A percentile compares a stretch with the other conserved stretches of the same genome.
Evolutionary conservation across 2,888 invertebrate species (phyloP).

Genomic region (Microctonus hyperodae): DNA sequence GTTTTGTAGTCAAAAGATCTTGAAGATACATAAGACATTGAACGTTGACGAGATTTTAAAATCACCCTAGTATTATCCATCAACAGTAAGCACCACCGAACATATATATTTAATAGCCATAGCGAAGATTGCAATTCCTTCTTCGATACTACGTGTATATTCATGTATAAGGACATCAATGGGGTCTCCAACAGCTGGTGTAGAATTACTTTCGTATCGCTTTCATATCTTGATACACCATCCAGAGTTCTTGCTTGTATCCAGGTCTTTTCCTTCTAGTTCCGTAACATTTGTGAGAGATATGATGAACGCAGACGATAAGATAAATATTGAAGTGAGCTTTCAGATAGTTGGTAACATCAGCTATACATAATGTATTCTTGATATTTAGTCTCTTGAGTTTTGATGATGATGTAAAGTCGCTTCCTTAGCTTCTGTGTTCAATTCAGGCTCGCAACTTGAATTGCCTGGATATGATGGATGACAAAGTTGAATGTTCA

Average conservation of each 20-base stretch:
- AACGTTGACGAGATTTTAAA: constrained; percentile 1
- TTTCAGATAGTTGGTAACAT: not conserved
- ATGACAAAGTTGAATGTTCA: not conserved
- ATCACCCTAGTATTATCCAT: not conserved
- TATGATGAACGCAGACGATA: not conserved
- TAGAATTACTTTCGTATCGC: not conserved
- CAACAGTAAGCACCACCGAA: not conserved
- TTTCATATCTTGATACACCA: not conserved
- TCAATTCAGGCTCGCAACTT: not conserved
- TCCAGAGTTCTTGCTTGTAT: not conserved
- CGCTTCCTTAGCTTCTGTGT: too few relatives aligned
- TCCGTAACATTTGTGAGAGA: not conserved
- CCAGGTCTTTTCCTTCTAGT: not conserved
- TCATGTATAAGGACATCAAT: constrained; percentile 24
- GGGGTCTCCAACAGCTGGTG: constrained; percentile 1
- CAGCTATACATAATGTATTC: not conserved
- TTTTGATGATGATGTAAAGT: too few relatives aligned
- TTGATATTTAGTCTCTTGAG: not conserved
- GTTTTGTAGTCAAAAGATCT: not conserved
- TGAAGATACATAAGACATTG: not conserved
- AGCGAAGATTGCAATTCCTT: not conserved
- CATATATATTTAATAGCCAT: not conserved
- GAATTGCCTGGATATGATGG: not conserved
- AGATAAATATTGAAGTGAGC: not conserved
- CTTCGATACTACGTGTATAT: too few relatives aligned